Percentiles rank a stretch among this genome's conserved stretches.
These are phyloP conservation scores for Mormyrops attenuatus DNA, from an alignment of 2,797 vertebrate species.

Conservation along the genomic window DNA sequence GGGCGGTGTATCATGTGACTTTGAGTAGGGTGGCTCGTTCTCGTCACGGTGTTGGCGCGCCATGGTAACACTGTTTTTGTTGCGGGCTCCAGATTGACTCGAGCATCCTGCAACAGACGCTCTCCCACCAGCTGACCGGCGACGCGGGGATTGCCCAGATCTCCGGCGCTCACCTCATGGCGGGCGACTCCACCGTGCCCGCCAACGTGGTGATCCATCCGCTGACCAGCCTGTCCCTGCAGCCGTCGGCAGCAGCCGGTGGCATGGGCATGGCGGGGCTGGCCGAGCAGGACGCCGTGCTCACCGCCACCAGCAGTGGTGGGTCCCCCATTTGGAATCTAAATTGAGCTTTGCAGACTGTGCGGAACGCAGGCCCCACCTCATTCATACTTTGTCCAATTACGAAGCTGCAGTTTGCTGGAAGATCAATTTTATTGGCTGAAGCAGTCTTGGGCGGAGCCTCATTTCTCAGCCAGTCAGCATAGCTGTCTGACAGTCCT, in stretches of 20 bases:
- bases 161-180: conserved; percentile 65
- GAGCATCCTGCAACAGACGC: conserved; percentile 83
- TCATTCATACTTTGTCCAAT: not conserved
- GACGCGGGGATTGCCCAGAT: conserved; percentile 68
- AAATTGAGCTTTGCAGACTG: not conserved
- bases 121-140: conserved; percentile 74
- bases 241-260: conserved; percentile 70
- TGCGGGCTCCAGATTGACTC: conserved; percentile 79
- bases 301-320: conserved; percentile 63
- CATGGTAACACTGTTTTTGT: not conserved
- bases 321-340: conserved; percentile 20
- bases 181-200: conserved; percentile 66
- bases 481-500: not conserved
- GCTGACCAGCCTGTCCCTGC: conserved; percentile 79
- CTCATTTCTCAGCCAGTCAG: not conserved
- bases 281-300: conserved; percentile 73
- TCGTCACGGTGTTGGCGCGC: not conserved
- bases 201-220: conserved; percentile 89
- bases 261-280: conserved; percentile 75
- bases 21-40: not conserved
- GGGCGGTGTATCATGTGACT: not conserved
- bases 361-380: not conserved
- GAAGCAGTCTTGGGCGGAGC: not conserved
- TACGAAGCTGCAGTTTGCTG: not conserved
- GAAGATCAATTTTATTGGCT: not conserved